phyloP scores from a whole-genome alignment of 2,113 vertebrate genomes.

The Notechis scutatus region DNA sequence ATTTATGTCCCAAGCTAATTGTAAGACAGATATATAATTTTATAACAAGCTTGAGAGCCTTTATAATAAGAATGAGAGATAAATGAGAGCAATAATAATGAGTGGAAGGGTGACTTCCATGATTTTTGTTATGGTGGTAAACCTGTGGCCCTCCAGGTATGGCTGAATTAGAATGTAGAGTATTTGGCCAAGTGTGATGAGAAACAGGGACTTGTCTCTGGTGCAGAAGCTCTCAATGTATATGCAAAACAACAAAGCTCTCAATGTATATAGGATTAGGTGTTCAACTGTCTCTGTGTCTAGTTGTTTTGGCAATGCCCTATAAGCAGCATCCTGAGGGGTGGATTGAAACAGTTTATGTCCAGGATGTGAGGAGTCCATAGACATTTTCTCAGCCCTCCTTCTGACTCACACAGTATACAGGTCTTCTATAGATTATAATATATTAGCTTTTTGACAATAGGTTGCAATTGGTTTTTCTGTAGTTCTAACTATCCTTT shows the following conservation, averaged over 20 bases:
- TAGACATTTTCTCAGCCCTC: background rate
- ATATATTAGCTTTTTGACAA: too few species aligned
- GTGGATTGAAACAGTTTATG: background rate
- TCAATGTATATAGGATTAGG: too few species aligned
- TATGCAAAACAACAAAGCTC: background rate
- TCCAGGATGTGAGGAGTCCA: background rate
- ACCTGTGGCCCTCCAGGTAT: background rate
- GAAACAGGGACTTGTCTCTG: background rate
- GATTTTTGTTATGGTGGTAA: background rate
- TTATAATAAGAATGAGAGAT: background rate
- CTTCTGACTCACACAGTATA: background rate
- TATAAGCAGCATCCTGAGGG: background rate
- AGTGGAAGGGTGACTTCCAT: background rate
- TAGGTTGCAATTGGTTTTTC: background rate
- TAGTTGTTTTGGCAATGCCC: background rate
- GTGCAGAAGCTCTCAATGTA: background rate
- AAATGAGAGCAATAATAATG: background rate
- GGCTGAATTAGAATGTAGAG: background rate
- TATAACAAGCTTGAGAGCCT: background rate
- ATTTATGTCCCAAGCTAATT: background rate
- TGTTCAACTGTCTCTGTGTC: background rate
- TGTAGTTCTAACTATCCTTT: background rate
- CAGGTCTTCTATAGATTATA: background rate
- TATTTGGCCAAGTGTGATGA: background rate
- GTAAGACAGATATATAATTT: background rate